Conservation (phyloP, 2,113 vertebrate species). For the Chlorodrepanis virens region DNA sequence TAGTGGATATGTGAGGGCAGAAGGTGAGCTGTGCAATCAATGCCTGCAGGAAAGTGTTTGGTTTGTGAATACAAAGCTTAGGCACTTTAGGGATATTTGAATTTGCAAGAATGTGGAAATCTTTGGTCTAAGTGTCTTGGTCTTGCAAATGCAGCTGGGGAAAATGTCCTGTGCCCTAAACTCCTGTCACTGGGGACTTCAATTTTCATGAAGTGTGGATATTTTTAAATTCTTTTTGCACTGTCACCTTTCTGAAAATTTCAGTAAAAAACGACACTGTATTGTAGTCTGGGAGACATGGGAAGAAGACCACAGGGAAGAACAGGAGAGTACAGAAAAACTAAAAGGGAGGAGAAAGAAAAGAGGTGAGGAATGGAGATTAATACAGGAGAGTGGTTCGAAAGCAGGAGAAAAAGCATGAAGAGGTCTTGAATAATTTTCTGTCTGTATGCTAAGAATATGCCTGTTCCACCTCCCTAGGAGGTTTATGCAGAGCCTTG, state of each 20-base stretch:
- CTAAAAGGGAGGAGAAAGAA: not conserved
- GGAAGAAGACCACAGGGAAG: not conserved
- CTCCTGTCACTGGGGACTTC: not conserved
- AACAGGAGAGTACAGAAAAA: not conserved
- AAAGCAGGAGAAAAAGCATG: not conserved
- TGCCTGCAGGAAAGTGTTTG: not conserved
- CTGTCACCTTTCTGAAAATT: not conserved
- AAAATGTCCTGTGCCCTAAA: not conserved
- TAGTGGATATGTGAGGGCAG: not conserved
- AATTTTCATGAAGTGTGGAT: not conserved
- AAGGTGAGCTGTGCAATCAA: not conserved
- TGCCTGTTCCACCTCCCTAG: not conserved
- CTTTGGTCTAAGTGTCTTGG: not conserved
- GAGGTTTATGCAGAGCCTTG: not conserved
- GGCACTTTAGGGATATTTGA: not conserved
- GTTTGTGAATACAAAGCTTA: not conserved
- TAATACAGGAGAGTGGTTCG: not conserved
- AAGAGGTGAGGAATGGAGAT: not conserved
- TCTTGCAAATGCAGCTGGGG: accelerated
- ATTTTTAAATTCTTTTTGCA: not conserved
- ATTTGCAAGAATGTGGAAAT: accelerated
- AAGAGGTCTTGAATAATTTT: not conserved
- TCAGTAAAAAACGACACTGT: not conserved
- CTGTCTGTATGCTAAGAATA: not conserved
- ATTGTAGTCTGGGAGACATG: not conserved